Conservation (phyloP, 2,797 vertebrate genomes). For the Pseudomugil tenellus region DNA sequence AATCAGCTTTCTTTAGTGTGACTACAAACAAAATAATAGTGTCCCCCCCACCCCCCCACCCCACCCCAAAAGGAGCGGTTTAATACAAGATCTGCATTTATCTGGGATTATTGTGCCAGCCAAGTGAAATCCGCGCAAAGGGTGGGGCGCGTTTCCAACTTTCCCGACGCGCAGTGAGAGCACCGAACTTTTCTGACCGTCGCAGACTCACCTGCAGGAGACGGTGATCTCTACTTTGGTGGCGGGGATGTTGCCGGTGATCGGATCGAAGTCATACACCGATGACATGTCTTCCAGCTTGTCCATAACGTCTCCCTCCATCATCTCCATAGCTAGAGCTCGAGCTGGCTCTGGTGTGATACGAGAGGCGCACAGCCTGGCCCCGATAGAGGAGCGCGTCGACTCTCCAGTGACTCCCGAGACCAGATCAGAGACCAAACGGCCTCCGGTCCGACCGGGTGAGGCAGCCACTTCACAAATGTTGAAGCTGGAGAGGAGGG, state of each 20-base stretch:
- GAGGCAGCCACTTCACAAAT: conserved; percentile 75
- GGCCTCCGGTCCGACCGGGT: conserved; percentile 69
- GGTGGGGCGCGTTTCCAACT: conserved; percentile 62
- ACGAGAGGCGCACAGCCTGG: conserved; percentile 78
- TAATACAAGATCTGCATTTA: neutral
- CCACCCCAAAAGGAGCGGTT: conserved; percentile 7
- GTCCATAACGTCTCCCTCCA: conserved; percentile 88
- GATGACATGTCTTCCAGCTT: conserved; percentile 91
- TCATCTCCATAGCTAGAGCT: conserved; percentile 73
- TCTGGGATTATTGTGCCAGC: neutral
- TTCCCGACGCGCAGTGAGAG: conserved; percentile 28
- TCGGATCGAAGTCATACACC: conserved; percentile 90
- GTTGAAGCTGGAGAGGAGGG: conserved; percentile 41
- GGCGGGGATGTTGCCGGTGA: conserved; percentile 91
- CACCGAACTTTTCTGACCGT: conserved; percentile 50
- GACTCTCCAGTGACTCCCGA: conserved; percentile 66
- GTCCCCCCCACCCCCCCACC: no score
- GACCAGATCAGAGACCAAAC: conserved; percentile 74
- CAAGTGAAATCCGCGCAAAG: neutral
- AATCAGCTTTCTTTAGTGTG: neutral
- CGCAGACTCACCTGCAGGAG: conserved; percentile 91
- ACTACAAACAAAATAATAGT: conserved; percentile 1
- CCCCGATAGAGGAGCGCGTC: conserved; percentile 68
- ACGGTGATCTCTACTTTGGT: conserved; percentile 97
- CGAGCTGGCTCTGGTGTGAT: conserved; percentile 71